Base-by-base conservation (phyloP, 2,113 vertebrate species). In the Chloroceryle aenea region DNA sequence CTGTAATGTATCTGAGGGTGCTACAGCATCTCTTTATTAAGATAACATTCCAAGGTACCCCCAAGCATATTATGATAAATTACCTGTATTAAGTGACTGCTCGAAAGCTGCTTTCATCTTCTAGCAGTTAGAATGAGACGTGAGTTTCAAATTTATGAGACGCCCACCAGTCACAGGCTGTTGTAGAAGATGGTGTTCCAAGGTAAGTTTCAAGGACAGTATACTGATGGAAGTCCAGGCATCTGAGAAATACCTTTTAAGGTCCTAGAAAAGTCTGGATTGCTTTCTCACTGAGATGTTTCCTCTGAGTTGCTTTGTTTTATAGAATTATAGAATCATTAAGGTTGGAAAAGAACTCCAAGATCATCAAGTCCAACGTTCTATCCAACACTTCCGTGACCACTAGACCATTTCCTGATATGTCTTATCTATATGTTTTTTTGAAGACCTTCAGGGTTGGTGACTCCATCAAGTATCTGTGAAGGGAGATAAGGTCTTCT, bases 41-140 rank as follows among this genome's bases (percentile, higher is more conserved):
- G 61, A 58, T 89, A 97, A 68, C 89, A 68, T 82, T 82, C 74
- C 86, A 81, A 88, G 79, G 79, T 77, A 96, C 61, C 72, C 59
- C 68, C 40, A 61, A 92, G 89, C 73, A 29, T 52, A 78, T 92
- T 91, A 69, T 93, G 73, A 93, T 81, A 29, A 85, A 95, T 87
- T 89, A 79, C 73, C 52, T 75, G 12, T 71, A 43, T 87, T 95
- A 95, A 90, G 52, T 74, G 86, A 53, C 72, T 72, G 80, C 85
- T 77, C 1, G 0, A 90, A 77, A 93, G 79, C 72, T 81, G 30
- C 87, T 89, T 95, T 95, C 84, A 61, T 92, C 89, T 91, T 84
- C 26, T 36, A 64, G 77, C 76, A 85, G 84, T 92, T 95, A 78
- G 64, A 86, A 68, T 80, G 83, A 94, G 90, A 50, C 3, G 6